Conservation (phyloP, 2,113 vertebrate species). For the Myodes glareolus region DNA sequence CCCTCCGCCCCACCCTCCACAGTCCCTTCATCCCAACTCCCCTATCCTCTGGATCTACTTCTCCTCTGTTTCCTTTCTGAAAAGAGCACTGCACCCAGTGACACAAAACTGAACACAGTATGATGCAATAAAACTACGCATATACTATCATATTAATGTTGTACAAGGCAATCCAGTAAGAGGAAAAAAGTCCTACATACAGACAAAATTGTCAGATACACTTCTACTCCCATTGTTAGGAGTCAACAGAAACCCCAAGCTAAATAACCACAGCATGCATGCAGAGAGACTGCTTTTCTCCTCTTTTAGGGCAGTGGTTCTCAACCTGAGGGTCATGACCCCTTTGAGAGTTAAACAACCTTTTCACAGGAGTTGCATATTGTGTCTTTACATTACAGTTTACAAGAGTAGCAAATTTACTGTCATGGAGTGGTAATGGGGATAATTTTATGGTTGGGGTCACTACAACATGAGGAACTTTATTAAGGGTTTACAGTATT, state of each 20-base stretch:
- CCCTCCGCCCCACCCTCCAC: no score
- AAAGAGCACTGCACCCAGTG: neutral
- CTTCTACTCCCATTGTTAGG: no score
- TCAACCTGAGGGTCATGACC: neutral
- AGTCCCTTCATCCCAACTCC: neutral
- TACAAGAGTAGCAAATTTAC: neutral
- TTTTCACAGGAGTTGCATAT: neutral
- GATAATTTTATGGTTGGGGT: neutral
- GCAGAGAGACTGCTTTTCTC: no score
- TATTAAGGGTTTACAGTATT: neutral
- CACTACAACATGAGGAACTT: neutral
- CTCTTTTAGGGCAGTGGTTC: neutral
- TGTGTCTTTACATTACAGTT: neutral
- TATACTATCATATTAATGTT: neutral
- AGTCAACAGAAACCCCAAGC: no score
- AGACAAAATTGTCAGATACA: no score
- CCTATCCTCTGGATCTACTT: neutral
- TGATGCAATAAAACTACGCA: neutral
- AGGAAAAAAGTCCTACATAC: neutral
- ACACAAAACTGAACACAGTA: neutral
- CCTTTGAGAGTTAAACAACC: neutral
- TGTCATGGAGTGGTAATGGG: neutral
- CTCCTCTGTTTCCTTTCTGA: neutral
- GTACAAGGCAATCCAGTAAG: neutral
- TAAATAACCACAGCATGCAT: no score